Percentiles rank a stretch among this genome's conserved stretches.
These are phyloP conservation scores for Pterocles burchelli DNA, from an alignment of 2,113 vertebrate genomes.

Conservation along the genomic window DNA sequence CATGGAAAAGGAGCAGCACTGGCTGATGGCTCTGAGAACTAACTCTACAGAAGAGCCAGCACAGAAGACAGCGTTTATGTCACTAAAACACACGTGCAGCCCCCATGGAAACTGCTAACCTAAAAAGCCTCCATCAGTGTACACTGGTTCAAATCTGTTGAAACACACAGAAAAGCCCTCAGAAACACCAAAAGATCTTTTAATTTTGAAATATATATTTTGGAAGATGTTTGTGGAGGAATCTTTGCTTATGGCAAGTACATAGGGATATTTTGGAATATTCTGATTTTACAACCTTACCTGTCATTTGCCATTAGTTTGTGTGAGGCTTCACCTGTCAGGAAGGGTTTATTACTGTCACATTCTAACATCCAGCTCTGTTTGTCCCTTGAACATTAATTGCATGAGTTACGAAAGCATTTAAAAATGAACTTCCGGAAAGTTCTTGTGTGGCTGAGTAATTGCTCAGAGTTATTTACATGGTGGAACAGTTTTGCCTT, in stretches of 20 bases:
- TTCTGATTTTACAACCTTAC: neutral
- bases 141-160: neutral
- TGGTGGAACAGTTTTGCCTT: neutral
- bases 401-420: neutral
- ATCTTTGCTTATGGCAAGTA: neutral
- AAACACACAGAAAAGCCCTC: neutral
- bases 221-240: neutral
- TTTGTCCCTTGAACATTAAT: neutral
- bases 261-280: neutral
- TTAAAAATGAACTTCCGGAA: neutral
- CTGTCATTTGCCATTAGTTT: neutral
- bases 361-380: neutral
- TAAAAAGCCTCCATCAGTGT: neutral
- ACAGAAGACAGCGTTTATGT: neutral
- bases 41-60: neutral
- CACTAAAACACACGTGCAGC: neutral
- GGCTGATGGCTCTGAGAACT: neutral
- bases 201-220: neutral
- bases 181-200: neutral
- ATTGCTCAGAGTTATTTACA: neutral
- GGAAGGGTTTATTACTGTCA: neutral
- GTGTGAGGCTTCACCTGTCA: neutral
- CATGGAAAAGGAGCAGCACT: accelerated
- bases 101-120: neutral
- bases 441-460: neutral